These are phyloP conservation scores for Chiloscyllium plagiosum DNA, from an alignment of 2,113 vertebrate species.

Conservation along the genomic window DNA sequence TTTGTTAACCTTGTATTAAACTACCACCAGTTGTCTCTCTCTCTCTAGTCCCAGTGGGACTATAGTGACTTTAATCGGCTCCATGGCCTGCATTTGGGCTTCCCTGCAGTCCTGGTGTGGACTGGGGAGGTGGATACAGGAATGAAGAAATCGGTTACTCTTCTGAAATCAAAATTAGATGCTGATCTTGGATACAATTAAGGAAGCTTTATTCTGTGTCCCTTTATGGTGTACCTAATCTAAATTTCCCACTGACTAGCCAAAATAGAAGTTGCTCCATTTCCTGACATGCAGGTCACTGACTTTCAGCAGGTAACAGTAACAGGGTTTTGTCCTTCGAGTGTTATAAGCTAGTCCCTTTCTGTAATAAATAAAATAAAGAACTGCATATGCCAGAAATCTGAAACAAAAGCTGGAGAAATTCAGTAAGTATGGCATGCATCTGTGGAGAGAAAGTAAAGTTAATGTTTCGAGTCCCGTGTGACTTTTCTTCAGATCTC, in stretches of 20 bases:
- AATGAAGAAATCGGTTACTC: neutral
- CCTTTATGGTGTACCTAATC: neutral
- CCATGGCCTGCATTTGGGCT: neutral
- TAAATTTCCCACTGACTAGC: neutral
- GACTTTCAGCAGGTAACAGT: neutral
- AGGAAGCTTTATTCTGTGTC: neutral
- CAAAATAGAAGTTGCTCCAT: neutral
- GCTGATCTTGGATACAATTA: neutral
- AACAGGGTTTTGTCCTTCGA: neutral
- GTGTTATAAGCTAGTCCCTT: neutral
- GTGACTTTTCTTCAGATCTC: too few species aligned
- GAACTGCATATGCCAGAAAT: too few species aligned
- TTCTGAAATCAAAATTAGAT: neutral
- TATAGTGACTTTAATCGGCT: too few species aligned
- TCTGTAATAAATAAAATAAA: too few species aligned
- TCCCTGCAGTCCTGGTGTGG: neutral
- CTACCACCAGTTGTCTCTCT: too few species aligned
- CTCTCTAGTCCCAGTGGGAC: too few species aligned
- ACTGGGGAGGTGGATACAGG: too few species aligned
- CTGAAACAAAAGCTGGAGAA: too few species aligned
- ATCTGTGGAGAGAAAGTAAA: too few species aligned
- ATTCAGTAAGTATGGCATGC: too few species aligned
- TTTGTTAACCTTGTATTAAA: too few species aligned
- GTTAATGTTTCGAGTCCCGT: too few species aligned
- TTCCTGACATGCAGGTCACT: neutral